Percentiles rank a stretch among this genome's conserved stretches.
Conservation (phyloP, 2,888 invertebrate species). For the Gasteruption jaculator region DNA sequence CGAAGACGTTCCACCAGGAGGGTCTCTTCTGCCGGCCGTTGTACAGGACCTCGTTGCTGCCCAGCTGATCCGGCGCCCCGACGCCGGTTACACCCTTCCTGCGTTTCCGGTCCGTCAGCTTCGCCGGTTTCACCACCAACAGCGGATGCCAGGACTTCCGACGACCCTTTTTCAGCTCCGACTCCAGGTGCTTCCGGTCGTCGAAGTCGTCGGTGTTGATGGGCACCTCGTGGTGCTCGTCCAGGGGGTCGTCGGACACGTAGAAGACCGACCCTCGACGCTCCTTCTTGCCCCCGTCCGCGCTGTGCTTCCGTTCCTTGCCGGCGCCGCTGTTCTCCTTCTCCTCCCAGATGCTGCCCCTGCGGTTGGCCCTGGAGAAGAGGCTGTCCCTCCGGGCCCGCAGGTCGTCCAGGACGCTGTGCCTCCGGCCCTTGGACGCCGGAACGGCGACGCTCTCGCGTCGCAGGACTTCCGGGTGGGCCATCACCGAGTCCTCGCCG, state of each 20-base stretch:
- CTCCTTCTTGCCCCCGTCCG: constrained; percentile 28
- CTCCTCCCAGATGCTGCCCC: constrained; percentile 40
- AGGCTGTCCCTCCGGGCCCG: constrained; percentile 43
- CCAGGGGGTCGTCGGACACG: constrained; percentile 40
- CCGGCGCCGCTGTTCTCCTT: constrained; percentile 31
- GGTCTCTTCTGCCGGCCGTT: constrained; percentile 64
- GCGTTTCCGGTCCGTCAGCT: constrained; percentile 48
- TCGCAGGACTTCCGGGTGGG: constrained; percentile 14
- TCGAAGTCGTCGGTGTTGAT: constrained; percentile 24
- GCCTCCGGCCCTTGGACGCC: constrained; percentile 37
- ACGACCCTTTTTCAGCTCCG: constrained; percentile 56
- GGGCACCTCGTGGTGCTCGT: constrained; percentile 35
- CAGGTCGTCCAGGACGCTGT: constrained; percentile 49
- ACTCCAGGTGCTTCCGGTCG: constrained; percentile 19
- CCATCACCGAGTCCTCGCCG: constrained; percentile 23
- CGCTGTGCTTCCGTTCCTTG: constrained; percentile 36
- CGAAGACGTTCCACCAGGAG: constrained; percentile 88
- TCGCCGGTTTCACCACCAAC: constrained; percentile 35
- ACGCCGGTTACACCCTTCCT: constrained; percentile 54
- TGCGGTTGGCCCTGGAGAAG: constrained; percentile 39
- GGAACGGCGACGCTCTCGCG: constrained; percentile 26
- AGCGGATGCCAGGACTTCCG: constrained; percentile 61
- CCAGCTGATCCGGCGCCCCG: constrained; percentile 52
- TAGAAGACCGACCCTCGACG: constrained; percentile 44
- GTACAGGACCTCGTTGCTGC: constrained; percentile 52